These are phyloP conservation scores for Borostomias antarcticus DNA, from an alignment of 2,797 vertebrate species.

Conservation along the genomic window DNA sequence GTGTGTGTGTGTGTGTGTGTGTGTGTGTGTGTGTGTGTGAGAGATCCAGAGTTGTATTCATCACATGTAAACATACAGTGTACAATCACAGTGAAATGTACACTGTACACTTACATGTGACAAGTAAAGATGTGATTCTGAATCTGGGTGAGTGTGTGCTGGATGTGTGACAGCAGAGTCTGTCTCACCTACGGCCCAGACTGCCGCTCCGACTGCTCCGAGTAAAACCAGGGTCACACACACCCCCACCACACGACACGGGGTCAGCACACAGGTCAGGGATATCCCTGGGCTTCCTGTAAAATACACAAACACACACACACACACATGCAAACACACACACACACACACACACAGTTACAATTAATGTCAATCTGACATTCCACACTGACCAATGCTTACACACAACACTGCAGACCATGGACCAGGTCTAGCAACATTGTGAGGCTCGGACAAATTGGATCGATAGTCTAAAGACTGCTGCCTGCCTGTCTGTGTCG, in stretches of 20 bases:
- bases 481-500: slow-evolving; percentile 6
- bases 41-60: too few relatives aligned
- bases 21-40: slow-evolving; percentile 15
- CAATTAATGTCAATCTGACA: background rate
- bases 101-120: too few relatives aligned
- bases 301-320: slow-evolving; percentile 4
- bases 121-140: too few relatives aligned
- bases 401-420: background rate
- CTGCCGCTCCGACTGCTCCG: slow-evolving; percentile 81
- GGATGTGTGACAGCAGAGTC: background rate
- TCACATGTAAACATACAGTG: too few relatives aligned
- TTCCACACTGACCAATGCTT: background rate
- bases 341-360: slow-evolving; percentile 16
- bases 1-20: slow-evolving; percentile 18
- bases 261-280: slow-evolving; percentile 78
- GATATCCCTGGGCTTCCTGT: slow-evolving; percentile 69
- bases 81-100: too few relatives aligned
- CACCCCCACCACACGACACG: slow-evolving; percentile 73
- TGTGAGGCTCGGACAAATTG: slow-evolving; percentile 21
- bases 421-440: background rate
- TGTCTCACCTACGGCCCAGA: slow-evolving; percentile 88
- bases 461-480: slow-evolving; percentile 61
- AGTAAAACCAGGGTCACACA: slow-evolving; percentile 78
- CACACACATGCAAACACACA: slow-evolving; percentile 7
- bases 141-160: too few relatives aligned